Evolutionary conservation across 1,140 invertebrate genomes (phyloP), one percentile per base, ranked within the genome.

Genomic region (Scaptodrosophila lebanonensis): DNA sequence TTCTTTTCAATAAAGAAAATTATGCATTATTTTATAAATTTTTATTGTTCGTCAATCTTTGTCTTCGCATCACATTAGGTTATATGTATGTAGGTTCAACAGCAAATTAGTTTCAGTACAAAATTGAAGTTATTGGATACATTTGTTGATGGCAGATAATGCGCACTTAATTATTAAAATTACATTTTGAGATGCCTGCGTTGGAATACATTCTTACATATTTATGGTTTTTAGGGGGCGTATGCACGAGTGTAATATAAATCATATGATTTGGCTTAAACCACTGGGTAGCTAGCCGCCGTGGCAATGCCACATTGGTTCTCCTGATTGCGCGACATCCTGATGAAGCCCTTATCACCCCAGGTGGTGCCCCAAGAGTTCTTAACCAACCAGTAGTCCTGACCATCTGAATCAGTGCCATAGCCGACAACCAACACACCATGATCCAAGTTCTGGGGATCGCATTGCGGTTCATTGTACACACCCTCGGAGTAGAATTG

Each of bases 261-360:
- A 25, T 25, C 3, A 8, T 8, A 25, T 4, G 3, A 25, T 40
- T 20, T 13, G 42, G 6, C 48, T 89, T 92, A 95, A 65, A 96
- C 94, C 56, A 95, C 88, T 32, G 95, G 95, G 88, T 94, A 96
- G 67, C 92, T 93, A 52, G 97, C 93, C 44, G 88, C 85, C 11
- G 92, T 91, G 18, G 96, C 96, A 85, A 98, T 93, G 75, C 97
- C 97, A 87, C 97, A 98, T 76, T 94, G 91, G 86, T 98, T 98
- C 1, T 94, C 68, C 66, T 91, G 91, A 87, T 98, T 97, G 65
- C 96, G 90, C 2, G 93, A 89, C 92, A 99, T 98, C 87, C 93
- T 93, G 65, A 98, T 94, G 89, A 95, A 98, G 16, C 97, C 97
- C 2, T 93, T 71, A 17, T 92, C 89, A 15, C 97, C 96, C 96